Evolutionary conservation across 2,113 vertebrate genomes (phyloP).

Genomic region (Nothoprocta pentlandii): DNA sequence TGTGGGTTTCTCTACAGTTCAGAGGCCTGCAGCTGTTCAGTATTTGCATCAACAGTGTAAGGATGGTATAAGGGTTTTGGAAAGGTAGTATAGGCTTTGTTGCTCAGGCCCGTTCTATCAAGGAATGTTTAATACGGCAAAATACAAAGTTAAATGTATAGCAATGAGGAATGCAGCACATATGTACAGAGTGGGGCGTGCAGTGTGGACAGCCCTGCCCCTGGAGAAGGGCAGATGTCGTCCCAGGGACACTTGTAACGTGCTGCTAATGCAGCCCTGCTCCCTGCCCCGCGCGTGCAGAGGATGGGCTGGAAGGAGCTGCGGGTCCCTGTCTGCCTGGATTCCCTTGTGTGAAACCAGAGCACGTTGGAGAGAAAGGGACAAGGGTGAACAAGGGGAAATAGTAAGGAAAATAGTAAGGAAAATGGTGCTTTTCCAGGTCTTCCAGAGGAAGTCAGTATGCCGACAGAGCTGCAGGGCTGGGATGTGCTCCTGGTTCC

Average conservation of each 20-base stretch:
- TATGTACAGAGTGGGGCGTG: neutral
- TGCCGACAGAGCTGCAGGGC: neutral
- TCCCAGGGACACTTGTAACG: no score
- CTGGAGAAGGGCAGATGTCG: neutral
- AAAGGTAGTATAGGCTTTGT: neutral
- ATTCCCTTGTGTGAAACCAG: neutral
- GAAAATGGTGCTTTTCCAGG: neutral
- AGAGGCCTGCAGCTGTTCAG: neutral
- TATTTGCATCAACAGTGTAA: neutral
- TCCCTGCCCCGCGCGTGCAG: neutral
- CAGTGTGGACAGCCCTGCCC: fast-evolving
- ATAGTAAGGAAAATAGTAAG: neutral
- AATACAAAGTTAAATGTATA: neutral
- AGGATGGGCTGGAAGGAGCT: neutral
- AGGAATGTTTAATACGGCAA: neutral
- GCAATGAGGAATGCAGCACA: neutral
- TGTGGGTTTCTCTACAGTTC: neutral
- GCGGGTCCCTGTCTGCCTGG: neutral
- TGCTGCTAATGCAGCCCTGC: neutral
- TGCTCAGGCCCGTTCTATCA: neutral
- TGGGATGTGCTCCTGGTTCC: neutral
- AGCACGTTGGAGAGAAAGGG: neutral
- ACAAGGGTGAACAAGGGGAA: neutral
- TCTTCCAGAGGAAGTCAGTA: neutral
- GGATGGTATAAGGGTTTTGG: neutral